Base-by-base conservation (phyloP, 1,140 invertebrate species). In the Drosophila gunungcola region DNA sequence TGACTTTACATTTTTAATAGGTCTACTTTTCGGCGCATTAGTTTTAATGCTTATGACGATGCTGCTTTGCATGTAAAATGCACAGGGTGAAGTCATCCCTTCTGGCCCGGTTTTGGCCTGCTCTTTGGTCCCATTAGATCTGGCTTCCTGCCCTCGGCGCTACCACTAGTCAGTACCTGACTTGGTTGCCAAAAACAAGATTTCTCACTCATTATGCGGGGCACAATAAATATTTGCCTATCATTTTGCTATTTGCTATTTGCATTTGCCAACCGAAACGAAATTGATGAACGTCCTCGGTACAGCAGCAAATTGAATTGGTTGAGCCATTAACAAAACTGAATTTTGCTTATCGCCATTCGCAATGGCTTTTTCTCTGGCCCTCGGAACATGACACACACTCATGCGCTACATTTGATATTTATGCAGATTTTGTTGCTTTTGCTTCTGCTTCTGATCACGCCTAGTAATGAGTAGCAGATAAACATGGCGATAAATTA, bases 1-100 rank as follows among this genome's bases (percentile, higher is more conserved):
- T 51, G 49, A 53, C 62, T 85, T 85, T 74, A 76, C 68, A 85
- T 78, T 81, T 78, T 78, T 60, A 65, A 85, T 70, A 74, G 84
- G 84, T 72, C 73, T 74, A 90, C 80, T 90, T 84, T 89, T 90
- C 80, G 80, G 84, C 73, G 85, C 85, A 89, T 89, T 89, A 84
- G 75, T 72, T 89, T 89, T 84, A 80, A 89, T 89, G 78, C 54
- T 51, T 70, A 57, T 70, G 68, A 61, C 41, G 21, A 29, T 52
- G 39, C 56, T 62, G 65, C 49, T 84, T 65, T 36, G 68, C 55
- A 73, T 73, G 54, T 55, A 41, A 70, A 70, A 32, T 70, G 64
- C 52, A 69, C 16, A n/a, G 27, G 10, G 21, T 38, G 21, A 56
- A 48, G 21, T 49, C 27, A 36, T 39, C 4, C 46, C 16, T 25